Base-by-base conservation (phyloP, 2,113 vertebrate genomes). In the Chlamydotis undulata region DNA sequence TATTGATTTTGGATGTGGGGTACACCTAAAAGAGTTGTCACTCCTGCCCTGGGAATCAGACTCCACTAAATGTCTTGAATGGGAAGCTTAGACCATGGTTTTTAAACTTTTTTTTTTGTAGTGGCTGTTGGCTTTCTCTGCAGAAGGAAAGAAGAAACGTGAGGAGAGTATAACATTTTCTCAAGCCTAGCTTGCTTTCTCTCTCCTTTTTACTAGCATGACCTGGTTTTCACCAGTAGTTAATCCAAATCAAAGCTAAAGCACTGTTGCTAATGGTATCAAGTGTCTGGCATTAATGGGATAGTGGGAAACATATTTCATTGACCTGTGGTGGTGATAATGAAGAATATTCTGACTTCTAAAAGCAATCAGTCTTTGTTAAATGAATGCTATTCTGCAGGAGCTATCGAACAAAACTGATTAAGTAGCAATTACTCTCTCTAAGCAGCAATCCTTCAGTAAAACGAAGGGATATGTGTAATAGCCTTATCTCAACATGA, bases 281-380 rank as follows among this genome's bases (percentile, higher is more conserved):
- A 68, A 90, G 56, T 68, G 22, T 56, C 61, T 81, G 65, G 61
- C 56, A 53, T 64, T 56, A 87, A 73, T 4, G 75, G 53, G 39
- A 53, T 35, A 83, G 29, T 1, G 3, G 74, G 81, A 91, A 87
- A 81, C 43, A 28, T 21, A 80, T 78, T 78, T 82, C 45, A 82
- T 94, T 93, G 87, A 76, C 19, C n/a, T 39, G 28, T 82, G 53
- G 39, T 71, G 25, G 49, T 87, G 61, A 87, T 60, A 68, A 82
- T 78, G 73, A 95, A 60, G 41, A 81, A 71, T 71, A 93, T 63
- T 95, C 49, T 73, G 39, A 84, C 53, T 87, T 95, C 37, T 61
- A 35, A 91, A 91, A 87, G 83, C 61, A 93, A 85, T 82, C n/a
- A 75, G 56, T 82, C 89, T 87, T 82, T 79, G 52, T 49, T 79